A percentile compares a stretch with the other conserved stretches of the same genome.
Conservation (phyloP, 2,797 vertebrate species). For the Diplodus sargus region DNA sequence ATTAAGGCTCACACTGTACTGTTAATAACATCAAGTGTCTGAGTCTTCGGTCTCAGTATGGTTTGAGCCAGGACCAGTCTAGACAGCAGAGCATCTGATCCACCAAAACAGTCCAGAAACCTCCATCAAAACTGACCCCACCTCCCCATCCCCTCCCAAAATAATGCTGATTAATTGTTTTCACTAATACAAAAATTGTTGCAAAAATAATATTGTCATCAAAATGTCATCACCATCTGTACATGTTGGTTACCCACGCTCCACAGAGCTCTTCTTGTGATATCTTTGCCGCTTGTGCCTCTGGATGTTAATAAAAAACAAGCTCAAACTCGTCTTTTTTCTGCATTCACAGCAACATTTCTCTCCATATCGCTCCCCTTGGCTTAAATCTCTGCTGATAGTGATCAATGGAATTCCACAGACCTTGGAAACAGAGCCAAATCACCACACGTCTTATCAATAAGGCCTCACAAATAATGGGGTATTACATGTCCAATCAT, state of each 20-base stretch:
- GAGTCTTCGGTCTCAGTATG: conserved; percentile 44
- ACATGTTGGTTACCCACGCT: not conserved
- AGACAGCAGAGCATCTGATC: conserved; percentile 75
- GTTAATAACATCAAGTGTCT: conserved; percentile 78
- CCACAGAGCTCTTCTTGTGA: not conserved
- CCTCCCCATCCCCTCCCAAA: not conserved
- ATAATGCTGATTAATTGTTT: too few species aligned
- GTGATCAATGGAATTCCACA: conserved; percentile 21
- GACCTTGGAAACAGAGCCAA: conserved; percentile 22
- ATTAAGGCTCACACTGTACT: conserved; percentile 74
- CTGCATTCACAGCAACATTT: conserved; percentile 15
- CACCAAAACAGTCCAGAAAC: conserved; percentile 61
- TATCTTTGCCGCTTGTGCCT: not conserved
- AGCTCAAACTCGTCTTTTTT: not conserved
- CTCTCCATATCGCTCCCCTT: not conserved
- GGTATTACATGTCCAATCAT: conserved; percentile 54
- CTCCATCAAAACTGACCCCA: not conserved
- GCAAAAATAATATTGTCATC: not conserved
- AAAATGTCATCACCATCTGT: not conserved
- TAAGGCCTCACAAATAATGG: conserved; percentile 28
- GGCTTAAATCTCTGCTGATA: conserved; percentile 10
- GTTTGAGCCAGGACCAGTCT: conserved; percentile 63
- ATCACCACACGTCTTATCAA: conserved; percentile 49
- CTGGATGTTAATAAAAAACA: conserved; percentile 16
- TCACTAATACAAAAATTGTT: not conserved